Conservation (phyloP, 2,797 vertebrate species). For the Chromobotia macracanthus region DNA sequence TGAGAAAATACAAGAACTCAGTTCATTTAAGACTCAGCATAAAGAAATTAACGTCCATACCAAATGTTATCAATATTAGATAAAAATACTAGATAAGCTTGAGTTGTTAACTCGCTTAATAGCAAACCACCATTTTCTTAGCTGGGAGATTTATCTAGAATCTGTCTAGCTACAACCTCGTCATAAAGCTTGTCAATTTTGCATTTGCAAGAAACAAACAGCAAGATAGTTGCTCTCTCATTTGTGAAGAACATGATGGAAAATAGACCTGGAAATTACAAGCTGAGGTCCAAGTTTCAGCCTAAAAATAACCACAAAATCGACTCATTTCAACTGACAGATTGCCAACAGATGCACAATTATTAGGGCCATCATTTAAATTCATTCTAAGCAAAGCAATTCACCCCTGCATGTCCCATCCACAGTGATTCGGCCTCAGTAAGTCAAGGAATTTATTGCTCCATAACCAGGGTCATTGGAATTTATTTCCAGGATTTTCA, state of each 20-base stretch:
- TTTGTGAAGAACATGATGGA: slow-evolving; percentile 4
- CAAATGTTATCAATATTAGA: neutral
- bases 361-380: slow-evolving; percentile 22
- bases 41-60: no score
- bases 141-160: neutral
- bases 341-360: slow-evolving; percentile 14
- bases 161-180: neutral
- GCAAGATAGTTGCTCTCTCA: slow-evolving; percentile 17
- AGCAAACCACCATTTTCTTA: no score
- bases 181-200: neutral
- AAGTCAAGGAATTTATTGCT: neutral
- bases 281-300: slow-evolving; percentile 21
- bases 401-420: neutral
- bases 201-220: neutral
- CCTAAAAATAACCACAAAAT: slow-evolving; percentile 32
- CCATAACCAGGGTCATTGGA: neutral
- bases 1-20: no score
- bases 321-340: neutral
- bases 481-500: neutral
- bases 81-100: no score
- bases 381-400: slow-evolving; percentile 10
- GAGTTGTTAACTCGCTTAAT: no score
- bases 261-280: slow-evolving; percentile 11
- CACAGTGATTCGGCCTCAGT: neutral
- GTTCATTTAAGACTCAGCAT: no score